phyloP scores from a whole-genome alignment of 53 echinoderm and acorn worm genomes.

The Stichopus horrens region DNA sequence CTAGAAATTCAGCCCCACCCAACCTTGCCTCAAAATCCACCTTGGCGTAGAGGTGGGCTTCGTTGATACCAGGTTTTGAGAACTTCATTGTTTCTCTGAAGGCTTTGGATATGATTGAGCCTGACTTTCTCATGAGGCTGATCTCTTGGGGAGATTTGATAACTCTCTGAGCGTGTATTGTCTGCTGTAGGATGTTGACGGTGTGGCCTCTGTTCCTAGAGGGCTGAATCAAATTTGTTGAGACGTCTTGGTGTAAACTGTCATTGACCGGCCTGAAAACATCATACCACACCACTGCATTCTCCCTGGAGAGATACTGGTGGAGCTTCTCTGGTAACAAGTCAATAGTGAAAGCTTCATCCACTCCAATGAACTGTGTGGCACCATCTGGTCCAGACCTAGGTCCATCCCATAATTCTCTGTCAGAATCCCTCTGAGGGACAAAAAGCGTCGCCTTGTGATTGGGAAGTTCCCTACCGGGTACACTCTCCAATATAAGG shows the following conservation, averaged over 20 bases:
- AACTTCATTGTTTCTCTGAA: slow-evolving; percentile 79
- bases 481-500: slow-evolving; percentile 78
- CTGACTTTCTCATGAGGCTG: slow-evolving; percentile 70
- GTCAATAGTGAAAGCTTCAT: slow-evolving; percentile 70
- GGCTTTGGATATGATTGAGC: slow-evolving; percentile 75
- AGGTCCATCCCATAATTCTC: slow-evolving; percentile 96
- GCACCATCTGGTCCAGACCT: slow-evolving; percentile 87
- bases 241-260: slow-evolving; percentile 72
- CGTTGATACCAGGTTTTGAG: slow-evolving; percentile 77
- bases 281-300: slow-evolving; percentile 86
- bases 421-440: slow-evolving; percentile 80
- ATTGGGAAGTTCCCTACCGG: slow-evolving; percentile 63
- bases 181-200: slow-evolving; percentile 82
- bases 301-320: slow-evolving; percentile 51
- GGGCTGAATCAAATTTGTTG: slow-evolving; percentile 70
- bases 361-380: slow-evolving; percentile 76
- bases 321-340: slow-evolving; percentile 69
- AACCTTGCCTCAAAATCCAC: slow-evolving; percentile 77
- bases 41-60: slow-evolving; percentile 83
- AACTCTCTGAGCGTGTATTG: slow-evolving; percentile 77
- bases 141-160: slow-evolving; percentile 82
- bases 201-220: slow-evolving; percentile 76
- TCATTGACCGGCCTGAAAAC: slow-evolving; percentile 67
- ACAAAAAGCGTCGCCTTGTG: slow-evolving; percentile 90
- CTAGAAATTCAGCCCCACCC: slow-evolving; percentile 85